These are phyloP conservation scores for Oplegnathus fasciatus DNA, from an alignment of 2,113 vertebrate genomes.

Conservation along the genomic window DNA sequence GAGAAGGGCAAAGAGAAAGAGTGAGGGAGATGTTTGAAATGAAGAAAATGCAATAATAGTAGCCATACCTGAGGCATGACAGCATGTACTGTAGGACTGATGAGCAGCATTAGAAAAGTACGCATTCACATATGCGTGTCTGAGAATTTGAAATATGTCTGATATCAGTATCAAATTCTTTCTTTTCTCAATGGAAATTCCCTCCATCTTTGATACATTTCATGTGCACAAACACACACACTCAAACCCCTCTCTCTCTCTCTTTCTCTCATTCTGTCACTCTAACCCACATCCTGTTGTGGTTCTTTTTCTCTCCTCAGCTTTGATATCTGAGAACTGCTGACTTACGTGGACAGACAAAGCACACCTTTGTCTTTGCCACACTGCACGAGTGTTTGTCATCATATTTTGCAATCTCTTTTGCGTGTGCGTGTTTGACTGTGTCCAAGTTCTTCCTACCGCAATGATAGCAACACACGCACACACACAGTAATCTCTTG, in stretches of 20 bases:
- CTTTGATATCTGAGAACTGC: constrained; percentile 75
- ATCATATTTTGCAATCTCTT: constrained; percentile 43
- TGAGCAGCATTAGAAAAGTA: background rate
- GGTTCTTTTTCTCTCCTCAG: constrained; percentile 52
- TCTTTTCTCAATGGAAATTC: constrained; percentile 67
- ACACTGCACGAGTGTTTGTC: constrained; percentile 56
- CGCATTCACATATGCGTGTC: constrained; percentile 1
- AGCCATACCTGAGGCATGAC: constrained; percentile 25
- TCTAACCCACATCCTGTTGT: constrained; percentile 73
- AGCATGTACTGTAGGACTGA: constrained; percentile 7
- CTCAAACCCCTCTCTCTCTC: constrained; percentile 21
- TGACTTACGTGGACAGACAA: constrained; percentile 66
- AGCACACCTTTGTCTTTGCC: constrained; percentile 71
- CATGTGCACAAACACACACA: constrained; percentile 14
- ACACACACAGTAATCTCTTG: constrained; percentile 17
- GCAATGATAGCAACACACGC: background rate
- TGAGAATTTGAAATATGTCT: constrained; percentile 59
- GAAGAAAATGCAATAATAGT: background rate
- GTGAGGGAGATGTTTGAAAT: constrained; percentile 30
- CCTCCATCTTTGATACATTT: constrained; percentile 58
- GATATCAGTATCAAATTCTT: constrained; percentile 49
- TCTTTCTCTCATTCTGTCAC: constrained; percentile 45
- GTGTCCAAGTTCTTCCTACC: background rate
- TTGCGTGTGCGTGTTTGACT: constrained; percentile 29
- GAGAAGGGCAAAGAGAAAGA: constrained; percentile 33